Percentiles rank a stretch among this genome's conserved stretches.
Evolutionary conservation across 1,140 invertebrate genomes (phyloP).

Genomic region (Paramacrobiotus metropolitanus): DNA sequence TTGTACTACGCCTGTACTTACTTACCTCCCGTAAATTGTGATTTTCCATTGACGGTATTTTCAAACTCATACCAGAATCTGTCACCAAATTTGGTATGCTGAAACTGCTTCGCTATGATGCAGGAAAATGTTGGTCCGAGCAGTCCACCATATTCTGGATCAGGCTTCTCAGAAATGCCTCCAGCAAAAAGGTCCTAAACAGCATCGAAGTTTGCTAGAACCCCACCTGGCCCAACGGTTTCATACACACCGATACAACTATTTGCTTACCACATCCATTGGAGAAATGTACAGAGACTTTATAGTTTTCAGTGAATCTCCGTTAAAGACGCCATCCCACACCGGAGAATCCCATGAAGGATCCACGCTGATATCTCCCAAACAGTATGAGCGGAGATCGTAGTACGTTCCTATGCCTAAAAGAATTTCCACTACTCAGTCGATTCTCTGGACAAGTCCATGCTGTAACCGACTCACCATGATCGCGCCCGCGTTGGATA

Average conservation of each 20-base stretch:
- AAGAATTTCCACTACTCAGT: background rate
- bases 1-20: slow-evolving; percentile 8
- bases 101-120: slow-evolving; percentile 8
- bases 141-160: slow-evolving; percentile 6
- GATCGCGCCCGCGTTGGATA: slow-evolving; percentile 18
- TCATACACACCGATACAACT: background rate
- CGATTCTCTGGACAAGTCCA: background rate
- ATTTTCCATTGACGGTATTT: slow-evolving; percentile 6
- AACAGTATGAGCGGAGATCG: background rate
- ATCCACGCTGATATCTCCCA: background rate
- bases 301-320: background rate
- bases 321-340: background rate
- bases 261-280: background rate
- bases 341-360: background rate
- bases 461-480: slow-evolving; percentile 14
- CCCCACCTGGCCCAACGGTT: background rate
- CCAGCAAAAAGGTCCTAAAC: slow-evolving; percentile 6
- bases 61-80: slow-evolving; percentile 11
- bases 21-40: slow-evolving; percentile 14
- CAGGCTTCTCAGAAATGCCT: slow-evolving; percentile 15
- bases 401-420: background rate
- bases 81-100: slow-evolving; percentile 8
- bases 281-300: background rate
- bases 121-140: slow-evolving; percentile 9
- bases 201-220: background rate